Conservation (phyloP, 53 echinoderm and acorn worm species). For the Mesocentrotus franciscanus region DNA sequence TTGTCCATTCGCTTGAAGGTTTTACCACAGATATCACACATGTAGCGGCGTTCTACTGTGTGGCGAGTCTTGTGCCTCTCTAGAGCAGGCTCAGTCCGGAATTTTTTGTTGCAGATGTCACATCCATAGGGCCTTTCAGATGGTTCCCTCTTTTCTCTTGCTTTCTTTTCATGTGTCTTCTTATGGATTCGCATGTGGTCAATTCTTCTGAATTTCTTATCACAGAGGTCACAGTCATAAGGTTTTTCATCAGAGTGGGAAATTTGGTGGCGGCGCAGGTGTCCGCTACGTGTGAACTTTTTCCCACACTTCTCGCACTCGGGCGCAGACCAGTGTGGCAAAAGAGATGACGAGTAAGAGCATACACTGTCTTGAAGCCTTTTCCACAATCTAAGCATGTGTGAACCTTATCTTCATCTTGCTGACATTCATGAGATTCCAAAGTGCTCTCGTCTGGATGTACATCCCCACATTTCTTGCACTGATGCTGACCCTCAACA, state of each 20-base stretch:
- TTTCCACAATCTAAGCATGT: constrained; percentile 59
- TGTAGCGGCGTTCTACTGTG: constrained; percentile 56
- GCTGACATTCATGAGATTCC: constrained; percentile 51
- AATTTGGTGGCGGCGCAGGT: constrained; percentile 57
- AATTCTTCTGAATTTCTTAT: constrained; percentile 56
- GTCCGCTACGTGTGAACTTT: constrained; percentile 64
- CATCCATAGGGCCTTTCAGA: constrained; percentile 18
- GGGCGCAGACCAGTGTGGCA: constrained; percentile 59
- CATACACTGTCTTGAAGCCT: constrained; percentile 60
- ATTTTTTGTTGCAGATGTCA: constrained; percentile 65
- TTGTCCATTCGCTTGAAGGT: constrained; percentile 65
- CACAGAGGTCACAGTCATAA: constrained; percentile 43
- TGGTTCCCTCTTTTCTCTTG: constrained; percentile 33
- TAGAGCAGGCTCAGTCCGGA: constrained; percentile 21
- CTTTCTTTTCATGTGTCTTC: constrained; percentile 57
- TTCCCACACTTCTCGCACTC: constrained; percentile 62
- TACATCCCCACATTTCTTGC: constrained; percentile 67
- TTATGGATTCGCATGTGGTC: constrained; percentile 65
- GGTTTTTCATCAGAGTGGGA: constrained; percentile 66
- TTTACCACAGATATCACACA: constrained; percentile 64
- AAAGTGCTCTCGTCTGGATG: constrained; percentile 25
- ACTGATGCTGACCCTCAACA: constrained; percentile 64
- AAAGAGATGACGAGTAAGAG: constrained; percentile 64
- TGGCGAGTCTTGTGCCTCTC: constrained; percentile 62
- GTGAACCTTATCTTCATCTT: constrained; percentile 58